Percentiles rank a stretch among this genome's conserved stretches.
phyloP scores from a whole-genome alignment of 2,888 invertebrate species.

The Orchesellides sinensis region DNA sequence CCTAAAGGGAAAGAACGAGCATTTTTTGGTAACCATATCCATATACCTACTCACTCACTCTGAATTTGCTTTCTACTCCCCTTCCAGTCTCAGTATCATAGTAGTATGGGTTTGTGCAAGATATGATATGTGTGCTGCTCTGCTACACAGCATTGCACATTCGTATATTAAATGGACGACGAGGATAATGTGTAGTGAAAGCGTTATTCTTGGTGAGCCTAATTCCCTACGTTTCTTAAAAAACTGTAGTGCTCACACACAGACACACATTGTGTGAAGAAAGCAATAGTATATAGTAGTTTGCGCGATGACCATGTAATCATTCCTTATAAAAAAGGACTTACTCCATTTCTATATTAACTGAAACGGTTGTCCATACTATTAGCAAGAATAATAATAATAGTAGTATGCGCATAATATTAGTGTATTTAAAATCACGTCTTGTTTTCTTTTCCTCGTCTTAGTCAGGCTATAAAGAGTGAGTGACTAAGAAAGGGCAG shows the following conservation, averaged over 20 bases:
- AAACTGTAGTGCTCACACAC: too few species aligned
- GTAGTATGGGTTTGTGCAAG: background rate
- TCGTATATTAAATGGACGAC: too few species aligned
- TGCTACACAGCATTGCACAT: background rate
- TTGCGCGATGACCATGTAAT: too few species aligned
- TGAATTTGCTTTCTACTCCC: background rate
- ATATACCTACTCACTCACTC: background rate
- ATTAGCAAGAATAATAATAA: background rate
- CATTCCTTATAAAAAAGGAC: too few species aligned
- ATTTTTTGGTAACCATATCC: too few species aligned
- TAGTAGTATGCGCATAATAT: conserved; percentile 7
- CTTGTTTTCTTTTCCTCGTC: background rate
- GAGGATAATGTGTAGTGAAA: too few species aligned
- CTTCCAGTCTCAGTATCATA: background rate
- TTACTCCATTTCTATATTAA: too few species aligned
- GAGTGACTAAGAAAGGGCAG: background rate
- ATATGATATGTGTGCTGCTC: background rate
- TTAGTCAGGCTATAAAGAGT: background rate
- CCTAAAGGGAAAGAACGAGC: background rate
- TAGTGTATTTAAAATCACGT: conserved; percentile 2
- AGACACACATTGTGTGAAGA: too few species aligned
- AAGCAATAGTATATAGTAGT: too few species aligned
- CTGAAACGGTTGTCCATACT: too few species aligned
- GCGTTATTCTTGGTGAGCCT: too few species aligned
- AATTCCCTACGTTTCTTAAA: too few species aligned